A percentile compares a stretch with the other conserved stretches of the same genome.
phyloP scores from a whole-genome alignment of 2,888 invertebrate genomes.

The Callyntrura sp. region DNA sequence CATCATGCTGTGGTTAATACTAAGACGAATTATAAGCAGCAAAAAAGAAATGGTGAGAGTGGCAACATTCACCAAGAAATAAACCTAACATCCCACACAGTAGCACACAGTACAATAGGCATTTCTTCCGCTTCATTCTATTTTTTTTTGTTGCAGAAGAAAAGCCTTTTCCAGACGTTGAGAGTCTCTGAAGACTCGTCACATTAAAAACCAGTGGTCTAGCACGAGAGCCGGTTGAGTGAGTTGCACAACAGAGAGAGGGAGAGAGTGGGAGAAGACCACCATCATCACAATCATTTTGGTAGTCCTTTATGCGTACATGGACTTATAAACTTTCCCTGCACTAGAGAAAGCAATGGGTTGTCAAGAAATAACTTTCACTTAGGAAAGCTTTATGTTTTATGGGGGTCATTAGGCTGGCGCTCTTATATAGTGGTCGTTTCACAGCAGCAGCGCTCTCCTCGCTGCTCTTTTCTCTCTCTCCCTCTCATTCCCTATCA shows the following conservation, averaged over 20 bases:
- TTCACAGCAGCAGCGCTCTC: constrained; percentile 12
- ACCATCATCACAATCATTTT: constrained; percentile 1
- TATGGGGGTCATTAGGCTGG: constrained; percentile 82
- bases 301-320: constrained; percentile 2
- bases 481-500: not conserved
- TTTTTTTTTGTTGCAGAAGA: not conserved
- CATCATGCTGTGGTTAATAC: not conserved
- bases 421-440: constrained; percentile 42
- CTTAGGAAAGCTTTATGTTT: constrained; percentile 78
- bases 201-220: not conserved
- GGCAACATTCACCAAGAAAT: constrained; percentile 3
- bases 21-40: not conserved
- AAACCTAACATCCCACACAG: not conserved
- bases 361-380: constrained; percentile 75
- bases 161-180: constrained; percentile 12
- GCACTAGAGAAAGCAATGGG: constrained; percentile 7
- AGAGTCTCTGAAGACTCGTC: constrained; percentile 10
- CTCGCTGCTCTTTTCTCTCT: not conserved
- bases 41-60: not conserved
- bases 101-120: not conserved
- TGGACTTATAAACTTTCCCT: not conserved
- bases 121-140: not conserved
- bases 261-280: not conserved
- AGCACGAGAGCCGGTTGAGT: not conserved
- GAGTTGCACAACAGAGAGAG: constrained; percentile 27